Base-by-base conservation (phyloP, 2,113 vertebrate genomes). In the Jaculus jaculus region DNA sequence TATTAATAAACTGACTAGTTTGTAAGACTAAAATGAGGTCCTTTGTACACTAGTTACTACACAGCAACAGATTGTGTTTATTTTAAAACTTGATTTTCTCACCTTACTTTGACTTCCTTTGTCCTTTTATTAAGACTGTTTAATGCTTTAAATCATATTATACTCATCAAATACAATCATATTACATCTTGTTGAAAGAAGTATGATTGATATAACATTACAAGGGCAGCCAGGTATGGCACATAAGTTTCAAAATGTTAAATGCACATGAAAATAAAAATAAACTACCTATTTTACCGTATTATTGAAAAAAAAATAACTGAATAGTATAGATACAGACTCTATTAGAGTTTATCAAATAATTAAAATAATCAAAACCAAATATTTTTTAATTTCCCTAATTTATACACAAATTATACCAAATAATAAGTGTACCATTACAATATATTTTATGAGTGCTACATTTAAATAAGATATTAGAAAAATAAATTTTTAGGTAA, bases 141-240 rank as follows among this genome's bases (percentile, higher is more conserved):
- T 84, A 85, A 61, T 89, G 84, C 92, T 73, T 97, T 95, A 98
- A 97, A 97, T 89, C 77, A 94, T 97, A 37, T 89, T 95, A 93
- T 93, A 80, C 84, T 97, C 87, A 96, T 97, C 86, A 97, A 95
- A 32, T 84, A 96, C 97, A 97, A 98, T 96, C 92, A 87, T 92
- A 98, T 98, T 97, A 81, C 92, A 83, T 91, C 96, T 97, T 84
- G 63, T n/a, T 88, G 85, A 79, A 74, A 87, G 94, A 61, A 96
- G 89, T 1, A 85, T 93, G 95, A 98, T 94, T 96, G 95, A 98
- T 98, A 92, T 86, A 97, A 97, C 58, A 79, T 96, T 98, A 98
- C 97, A 97, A 92, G 91, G 92, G 58, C 77, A 97, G 89, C 92
- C 97, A 97, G 97, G 97, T 94, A 72, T 97, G 97, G 96, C 97